Conservation (phyloP, 2,888 invertebrate genomes). For the Metacarcinus magister region DNA sequence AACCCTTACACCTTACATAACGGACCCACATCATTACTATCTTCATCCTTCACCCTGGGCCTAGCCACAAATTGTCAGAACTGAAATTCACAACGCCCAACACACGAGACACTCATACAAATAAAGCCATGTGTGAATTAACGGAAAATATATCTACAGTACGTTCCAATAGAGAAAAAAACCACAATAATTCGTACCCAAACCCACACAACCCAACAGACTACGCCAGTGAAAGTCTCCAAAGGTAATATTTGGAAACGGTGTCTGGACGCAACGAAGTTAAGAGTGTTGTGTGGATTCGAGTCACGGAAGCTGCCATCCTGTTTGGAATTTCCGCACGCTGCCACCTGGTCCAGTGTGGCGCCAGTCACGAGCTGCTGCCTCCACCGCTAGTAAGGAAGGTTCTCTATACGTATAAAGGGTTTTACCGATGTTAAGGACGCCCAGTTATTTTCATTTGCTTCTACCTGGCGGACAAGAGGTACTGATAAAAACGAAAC, state of each 20-base stretch:
- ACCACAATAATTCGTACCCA: neutral
- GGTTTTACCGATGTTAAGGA: no score
- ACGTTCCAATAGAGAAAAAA: neutral
- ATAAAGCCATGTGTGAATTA: neutral
- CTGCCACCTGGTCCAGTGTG: neutral
- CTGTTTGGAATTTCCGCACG: neutral
- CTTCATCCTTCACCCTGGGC: no score
- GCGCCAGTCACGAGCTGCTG: neutral
- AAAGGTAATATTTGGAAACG: neutral
- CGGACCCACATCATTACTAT: no score
- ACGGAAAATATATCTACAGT: neutral
- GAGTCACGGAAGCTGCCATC: neutral
- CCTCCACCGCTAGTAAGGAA: neutral
- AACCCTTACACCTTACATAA: neutral
- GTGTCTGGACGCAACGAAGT: neutral
- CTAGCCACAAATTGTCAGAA: no score
- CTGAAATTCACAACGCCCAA: no score
- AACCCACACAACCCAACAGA: neutral
- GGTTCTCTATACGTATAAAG: no score
- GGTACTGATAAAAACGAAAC: neutral
- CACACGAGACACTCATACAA: neutral
- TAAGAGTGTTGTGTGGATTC: neutral
- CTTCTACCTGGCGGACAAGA: neutral
- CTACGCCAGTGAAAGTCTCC: neutral
- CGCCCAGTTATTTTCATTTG: neutral